phyloP scores from a whole-genome alignment of 2,888 invertebrate genomes.

The Diloba caeruleocephala region DNA sequence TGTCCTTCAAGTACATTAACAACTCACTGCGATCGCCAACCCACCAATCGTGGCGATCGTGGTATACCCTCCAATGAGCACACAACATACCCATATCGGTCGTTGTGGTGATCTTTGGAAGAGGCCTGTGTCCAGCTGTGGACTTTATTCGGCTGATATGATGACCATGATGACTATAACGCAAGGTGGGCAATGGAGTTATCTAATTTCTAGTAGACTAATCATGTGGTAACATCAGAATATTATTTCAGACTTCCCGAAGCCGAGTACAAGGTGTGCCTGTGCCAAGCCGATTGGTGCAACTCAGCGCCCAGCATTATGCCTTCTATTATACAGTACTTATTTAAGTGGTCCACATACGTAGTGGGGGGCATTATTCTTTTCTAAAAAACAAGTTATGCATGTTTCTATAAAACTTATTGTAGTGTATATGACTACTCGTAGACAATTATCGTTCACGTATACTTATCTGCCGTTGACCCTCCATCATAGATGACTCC shows the following conservation, averaged over 20 bases:
- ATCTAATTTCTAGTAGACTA: too few species aligned
- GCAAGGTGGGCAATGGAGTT: too few species aligned
- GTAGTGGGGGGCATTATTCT: constrained; percentile 20
- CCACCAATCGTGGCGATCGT: too few species aligned
- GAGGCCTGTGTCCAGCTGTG: too few species aligned
- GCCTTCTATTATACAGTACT: constrained; percentile 31
- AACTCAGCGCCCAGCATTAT: constrained; percentile 59
- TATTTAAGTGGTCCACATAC: constrained; percentile 22
- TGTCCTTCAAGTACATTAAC: too few species aligned
- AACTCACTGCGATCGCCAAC: too few species aligned
- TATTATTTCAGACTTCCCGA: constrained; percentile 71
- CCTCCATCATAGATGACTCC: constrained; percentile 66
- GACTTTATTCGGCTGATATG: too few species aligned
- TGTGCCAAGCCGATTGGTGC: constrained; percentile 83
- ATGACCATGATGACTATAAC: too few species aligned
- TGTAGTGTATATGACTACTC: constrained; percentile 21
- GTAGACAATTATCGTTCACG: constrained; percentile 30
- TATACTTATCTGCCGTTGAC: constrained; percentile 45
- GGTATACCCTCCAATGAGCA: too few species aligned
- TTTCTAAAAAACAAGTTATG: constrained; percentile 19
- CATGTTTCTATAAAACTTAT: constrained; percentile 22
- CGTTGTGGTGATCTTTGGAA: too few species aligned
- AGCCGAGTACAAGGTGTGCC: constrained; percentile 79
- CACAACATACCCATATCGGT: too few species aligned
- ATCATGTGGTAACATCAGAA: neutral